phyloP scores from a whole-genome alignment of 2,797 vertebrate genomes.

The Delichon dasypus region DNA sequence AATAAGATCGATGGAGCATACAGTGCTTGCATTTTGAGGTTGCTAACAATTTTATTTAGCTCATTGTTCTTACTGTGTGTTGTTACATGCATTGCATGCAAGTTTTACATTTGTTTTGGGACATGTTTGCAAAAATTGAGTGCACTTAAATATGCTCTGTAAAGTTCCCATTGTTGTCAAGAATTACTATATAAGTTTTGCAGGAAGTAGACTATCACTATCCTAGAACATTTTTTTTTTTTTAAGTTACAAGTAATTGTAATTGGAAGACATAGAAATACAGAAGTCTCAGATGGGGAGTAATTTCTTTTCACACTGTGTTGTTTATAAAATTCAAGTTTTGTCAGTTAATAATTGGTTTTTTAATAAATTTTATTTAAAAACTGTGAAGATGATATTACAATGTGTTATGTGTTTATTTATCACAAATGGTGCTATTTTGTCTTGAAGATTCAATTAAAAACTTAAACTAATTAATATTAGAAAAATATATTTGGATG shows the following conservation, averaged over 20 bases:
- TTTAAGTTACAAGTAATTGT: not conserved
- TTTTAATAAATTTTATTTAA: conserved; percentile 5
- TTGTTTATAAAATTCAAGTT: not conserved
- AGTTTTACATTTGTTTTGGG: not conserved
- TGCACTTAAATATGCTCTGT: not conserved
- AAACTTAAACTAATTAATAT: not conserved
- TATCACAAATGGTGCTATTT: not conserved
- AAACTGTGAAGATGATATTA: not conserved
- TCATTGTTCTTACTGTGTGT: not conserved
- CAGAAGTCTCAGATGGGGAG: not conserved
- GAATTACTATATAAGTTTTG: not conserved
- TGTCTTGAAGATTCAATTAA: not conserved
- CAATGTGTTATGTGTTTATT: conserved; percentile 9
- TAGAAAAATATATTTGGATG: not conserved
- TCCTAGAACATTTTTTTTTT: not conserved
- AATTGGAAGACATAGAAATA: not conserved
- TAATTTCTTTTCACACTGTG: not conserved
- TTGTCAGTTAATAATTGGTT: not conserved
- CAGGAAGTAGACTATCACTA: not conserved
- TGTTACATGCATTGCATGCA: not conserved
- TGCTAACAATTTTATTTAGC: not conserved
- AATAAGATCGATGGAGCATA: not conserved
- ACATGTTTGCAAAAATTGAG: not conserved
- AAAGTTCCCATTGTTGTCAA: not conserved
- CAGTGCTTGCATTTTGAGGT: not conserved